Evolutionary conservation across 1,140 invertebrate genomes (phyloP).

Genomic region (Achatina immaculata): DNA sequence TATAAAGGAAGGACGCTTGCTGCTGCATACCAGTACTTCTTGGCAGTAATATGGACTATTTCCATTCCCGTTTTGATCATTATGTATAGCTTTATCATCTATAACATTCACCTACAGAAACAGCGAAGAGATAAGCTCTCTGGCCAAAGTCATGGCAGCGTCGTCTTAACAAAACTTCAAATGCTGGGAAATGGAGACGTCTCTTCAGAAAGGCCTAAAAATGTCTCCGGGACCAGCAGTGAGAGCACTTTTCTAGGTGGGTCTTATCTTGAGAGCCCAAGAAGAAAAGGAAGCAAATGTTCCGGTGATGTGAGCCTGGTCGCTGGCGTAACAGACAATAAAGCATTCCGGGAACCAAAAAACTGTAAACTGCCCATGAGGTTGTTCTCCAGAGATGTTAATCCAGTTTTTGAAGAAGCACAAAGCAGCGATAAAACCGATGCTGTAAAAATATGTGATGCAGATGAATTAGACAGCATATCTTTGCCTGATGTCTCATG

Average conservation of each 20-base stretch:
- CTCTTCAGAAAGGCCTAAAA: neutral
- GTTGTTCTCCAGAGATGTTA: slow-evolving; percentile 28
- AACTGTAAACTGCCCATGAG: neutral
- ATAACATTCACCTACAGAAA: slow-evolving; percentile 20
- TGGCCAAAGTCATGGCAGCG: neutral
- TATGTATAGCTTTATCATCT: slow-evolving; percentile 26
- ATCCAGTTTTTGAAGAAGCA: slow-evolving; percentile 28
- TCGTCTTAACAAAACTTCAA: neutral
- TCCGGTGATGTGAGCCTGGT: neutral
- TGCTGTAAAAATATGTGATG: neutral
- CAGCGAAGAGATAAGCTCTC: slow-evolving; percentile 8
- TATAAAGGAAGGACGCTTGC: neutral
- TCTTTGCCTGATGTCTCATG: neutral
- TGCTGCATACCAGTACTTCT: neutral
- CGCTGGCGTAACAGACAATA: neutral
- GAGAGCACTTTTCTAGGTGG: neutral
- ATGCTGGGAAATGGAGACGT: neutral
- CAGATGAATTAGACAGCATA: neutral
- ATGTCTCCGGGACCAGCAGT: neutral
- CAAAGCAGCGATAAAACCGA: neutral
- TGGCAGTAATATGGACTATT: neutral
- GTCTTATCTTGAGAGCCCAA: neutral
- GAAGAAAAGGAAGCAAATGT: neutral
- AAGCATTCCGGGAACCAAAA: neutral
- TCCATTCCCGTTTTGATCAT: slow-evolving; percentile 2